Conservation (phyloP, 2,113 vertebrate species). For the Ceyx margarethae region DNA sequence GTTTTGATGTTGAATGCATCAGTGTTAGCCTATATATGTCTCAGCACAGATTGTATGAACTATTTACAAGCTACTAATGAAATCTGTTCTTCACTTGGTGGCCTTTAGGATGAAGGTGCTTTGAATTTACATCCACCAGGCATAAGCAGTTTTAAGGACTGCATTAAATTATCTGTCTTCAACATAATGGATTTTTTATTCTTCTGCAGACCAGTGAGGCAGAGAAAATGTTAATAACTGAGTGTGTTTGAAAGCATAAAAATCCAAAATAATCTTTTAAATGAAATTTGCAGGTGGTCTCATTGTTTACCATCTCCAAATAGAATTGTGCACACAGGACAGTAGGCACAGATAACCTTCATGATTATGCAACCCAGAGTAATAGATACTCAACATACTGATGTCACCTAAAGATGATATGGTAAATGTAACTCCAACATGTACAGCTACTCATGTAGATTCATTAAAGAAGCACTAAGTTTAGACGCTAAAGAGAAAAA, state of each 20-base stretch:
- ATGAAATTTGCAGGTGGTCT: neutral
- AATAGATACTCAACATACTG: neutral
- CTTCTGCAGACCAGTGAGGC: neutral
- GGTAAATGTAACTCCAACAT: neutral
- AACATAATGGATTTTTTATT: neutral
- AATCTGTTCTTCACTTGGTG: slow-evolving; percentile 9
- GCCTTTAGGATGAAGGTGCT: neutral
- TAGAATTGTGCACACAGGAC: neutral
- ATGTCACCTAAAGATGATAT: neutral
- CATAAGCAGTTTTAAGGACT: neutral
- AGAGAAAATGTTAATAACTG: neutral
- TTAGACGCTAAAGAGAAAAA: neutral
- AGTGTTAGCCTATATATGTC: neutral
- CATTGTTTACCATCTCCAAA: neutral
- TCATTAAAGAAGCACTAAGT: neutral
- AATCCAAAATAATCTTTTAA: neutral
- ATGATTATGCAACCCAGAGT: neutral
- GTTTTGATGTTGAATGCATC: neutral
- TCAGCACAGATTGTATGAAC: neutral
- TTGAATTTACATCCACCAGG: neutral
- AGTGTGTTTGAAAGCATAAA: neutral
- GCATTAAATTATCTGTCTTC: neutral
- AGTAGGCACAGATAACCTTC: neutral
- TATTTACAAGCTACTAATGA: neutral
- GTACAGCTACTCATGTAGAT: neutral